Evolutionary conservation across 2,888 invertebrate species (phyloP).

Genomic region (Hyposoter dolosus): DNA sequence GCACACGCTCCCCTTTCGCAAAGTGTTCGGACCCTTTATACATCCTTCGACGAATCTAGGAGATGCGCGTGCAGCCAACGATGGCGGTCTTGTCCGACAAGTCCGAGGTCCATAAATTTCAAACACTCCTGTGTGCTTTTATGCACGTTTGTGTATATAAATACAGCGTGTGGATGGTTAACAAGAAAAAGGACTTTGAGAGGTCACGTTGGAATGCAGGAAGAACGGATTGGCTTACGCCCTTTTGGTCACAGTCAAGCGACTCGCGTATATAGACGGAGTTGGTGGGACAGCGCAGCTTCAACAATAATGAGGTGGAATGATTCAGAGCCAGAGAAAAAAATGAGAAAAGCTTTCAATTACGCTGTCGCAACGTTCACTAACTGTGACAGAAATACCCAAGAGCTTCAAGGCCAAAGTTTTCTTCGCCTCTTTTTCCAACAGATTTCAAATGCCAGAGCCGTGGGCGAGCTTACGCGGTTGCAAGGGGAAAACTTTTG

Average conservation of each 20-base stretch:
- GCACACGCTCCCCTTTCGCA: background rate
- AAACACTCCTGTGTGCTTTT: conserved; percentile 24
- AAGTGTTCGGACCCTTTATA: conserved; percentile 4
- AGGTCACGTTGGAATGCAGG: background rate
- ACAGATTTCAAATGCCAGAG: background rate
- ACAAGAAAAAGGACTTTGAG: background rate
- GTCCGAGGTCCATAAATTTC: conserved; percentile 56
- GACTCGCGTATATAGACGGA: background rate
- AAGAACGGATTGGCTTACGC: background rate
- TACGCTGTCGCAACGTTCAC: background rate
- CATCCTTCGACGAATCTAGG: conserved; percentile 68
- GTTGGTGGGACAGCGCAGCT: conserved; percentile 34
- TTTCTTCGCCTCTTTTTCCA: background rate
- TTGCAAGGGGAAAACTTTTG: background rate
- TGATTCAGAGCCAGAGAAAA: conserved; percentile 37
- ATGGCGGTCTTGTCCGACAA: conserved; percentile 39
- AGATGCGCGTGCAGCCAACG: conserved; percentile 53
- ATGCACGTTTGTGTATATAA: background rate
- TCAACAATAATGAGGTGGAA: conserved; percentile 54
- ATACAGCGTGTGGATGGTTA: background rate
- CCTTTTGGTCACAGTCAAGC: background rate
- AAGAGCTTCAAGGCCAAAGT: background rate
- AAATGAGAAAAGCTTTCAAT: background rate
- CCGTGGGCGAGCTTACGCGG: background rate
- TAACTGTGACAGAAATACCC: background rate